A percentile compares a stretch with the other conserved stretches of the same genome.
Conservation (phyloP, 2,113 vertebrate species). For the Oryzias woworae region DNA sequence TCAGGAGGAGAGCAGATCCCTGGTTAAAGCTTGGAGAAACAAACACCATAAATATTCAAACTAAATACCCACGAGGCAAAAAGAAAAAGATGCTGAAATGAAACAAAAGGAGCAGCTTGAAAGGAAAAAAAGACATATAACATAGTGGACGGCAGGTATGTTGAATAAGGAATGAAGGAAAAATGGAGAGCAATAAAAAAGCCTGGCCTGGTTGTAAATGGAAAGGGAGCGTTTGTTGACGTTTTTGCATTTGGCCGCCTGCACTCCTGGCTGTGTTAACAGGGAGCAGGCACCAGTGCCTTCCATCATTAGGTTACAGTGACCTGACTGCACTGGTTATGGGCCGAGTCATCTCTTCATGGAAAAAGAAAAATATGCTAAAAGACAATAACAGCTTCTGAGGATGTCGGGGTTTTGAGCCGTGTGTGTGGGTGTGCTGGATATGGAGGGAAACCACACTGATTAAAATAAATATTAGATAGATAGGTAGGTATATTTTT, state of each 20-base stretch:
- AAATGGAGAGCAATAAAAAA: constrained; percentile 32
- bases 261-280: constrained; percentile 45
- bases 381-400: constrained; percentile 12
- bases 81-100: no score
- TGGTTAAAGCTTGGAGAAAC: neutral
- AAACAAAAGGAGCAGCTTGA: no score
- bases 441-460: neutral
- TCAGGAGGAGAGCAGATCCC: constrained; percentile 2
- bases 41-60: no score
- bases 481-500: neutral
- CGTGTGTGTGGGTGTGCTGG: constrained; percentile 12
- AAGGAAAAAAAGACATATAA: neutral
- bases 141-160: neutral
- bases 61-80: no score
- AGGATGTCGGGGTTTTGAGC: constrained; percentile 20
- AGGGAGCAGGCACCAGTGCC: constrained; percentile 55
- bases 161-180: constrained; percentile 4
- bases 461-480: neutral
- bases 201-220: constrained; percentile 24
- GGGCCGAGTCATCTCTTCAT: constrained; percentile 55
- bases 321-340: constrained; percentile 70
- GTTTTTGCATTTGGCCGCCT: constrained; percentile 44
- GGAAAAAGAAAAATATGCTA: constrained; percentile 58
- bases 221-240: constrained; percentile 53
- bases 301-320: constrained; percentile 75